Conservation (phyloP, 2,888 invertebrate genomes). For the Ariolimax columbianus region DNA sequence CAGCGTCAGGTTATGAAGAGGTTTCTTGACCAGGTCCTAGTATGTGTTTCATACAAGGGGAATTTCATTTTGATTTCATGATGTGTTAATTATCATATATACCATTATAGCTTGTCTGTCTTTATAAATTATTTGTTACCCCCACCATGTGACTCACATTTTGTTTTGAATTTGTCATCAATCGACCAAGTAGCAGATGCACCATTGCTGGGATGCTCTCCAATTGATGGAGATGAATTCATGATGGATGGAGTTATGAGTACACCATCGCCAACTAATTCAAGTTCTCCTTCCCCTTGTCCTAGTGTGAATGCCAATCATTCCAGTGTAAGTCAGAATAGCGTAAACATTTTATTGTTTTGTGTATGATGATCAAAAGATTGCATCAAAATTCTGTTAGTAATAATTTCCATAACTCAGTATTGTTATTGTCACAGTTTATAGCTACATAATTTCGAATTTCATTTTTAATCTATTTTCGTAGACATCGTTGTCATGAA, state of each 20-base stretch:
- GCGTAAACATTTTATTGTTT: background rate
- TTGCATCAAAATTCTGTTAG: background rate
- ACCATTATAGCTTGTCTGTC: no score
- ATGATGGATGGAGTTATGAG: slow-evolving; percentile 72
- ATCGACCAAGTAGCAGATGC: slow-evolving; percentile 31
- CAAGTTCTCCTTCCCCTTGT: slow-evolving; percentile 78
- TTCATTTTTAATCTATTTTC: no score
- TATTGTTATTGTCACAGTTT: no score
- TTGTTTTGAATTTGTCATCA: background rate
- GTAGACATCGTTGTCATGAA: no score
- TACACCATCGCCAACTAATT: slow-evolving; percentile 78
- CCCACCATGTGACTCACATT: background rate
- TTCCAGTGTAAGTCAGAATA: slow-evolving; percentile 74
- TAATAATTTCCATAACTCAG: no score
- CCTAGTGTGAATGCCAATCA: slow-evolving; percentile 78
- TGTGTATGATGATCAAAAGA: background rate
- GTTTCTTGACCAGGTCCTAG: no score
- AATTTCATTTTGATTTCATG: no score
- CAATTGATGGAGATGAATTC: slow-evolving; percentile 74
- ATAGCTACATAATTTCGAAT: no score
- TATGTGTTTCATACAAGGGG: no score
- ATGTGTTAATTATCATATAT: no score
- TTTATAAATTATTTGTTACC: no score
- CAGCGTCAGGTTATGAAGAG: no score
- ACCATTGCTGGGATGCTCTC: slow-evolving; percentile 68